Evolutionary conservation across 2,888 invertebrate species (phyloP).

Genomic region (Catocala nupta): DNA sequence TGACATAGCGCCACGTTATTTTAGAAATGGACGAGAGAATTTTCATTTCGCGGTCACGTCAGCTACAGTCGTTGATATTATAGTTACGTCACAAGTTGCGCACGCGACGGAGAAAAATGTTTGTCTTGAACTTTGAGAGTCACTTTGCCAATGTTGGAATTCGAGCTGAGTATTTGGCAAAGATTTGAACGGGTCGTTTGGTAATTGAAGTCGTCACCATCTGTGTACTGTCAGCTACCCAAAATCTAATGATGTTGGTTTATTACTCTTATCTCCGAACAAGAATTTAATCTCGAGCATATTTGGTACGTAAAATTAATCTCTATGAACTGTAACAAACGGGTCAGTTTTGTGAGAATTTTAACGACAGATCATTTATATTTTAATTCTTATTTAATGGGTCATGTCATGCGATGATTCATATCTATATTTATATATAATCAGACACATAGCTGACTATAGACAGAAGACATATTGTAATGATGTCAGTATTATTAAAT

Average conservation of each 20-base stretch:
- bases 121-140: conserved; percentile 12
- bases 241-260: conserved; percentile 39
- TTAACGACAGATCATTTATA: conserved; percentile 36
- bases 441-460: conserved; percentile 8
- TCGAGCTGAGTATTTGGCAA: conserved; percentile 34
- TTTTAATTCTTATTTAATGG: conserved; percentile 47
- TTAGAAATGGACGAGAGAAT: conserved; percentile 71
- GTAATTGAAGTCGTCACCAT: conserved; percentile 29
- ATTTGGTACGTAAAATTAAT: conserved; percentile 40
- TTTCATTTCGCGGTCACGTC: conserved; percentile 74
- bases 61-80: conserved; percentile 63
- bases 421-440: conserved; percentile 39
- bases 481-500: conserved; percentile 50
- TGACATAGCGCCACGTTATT: conserved; percentile 73
- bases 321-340: conserved; percentile 26
- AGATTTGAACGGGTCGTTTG: conserved; percentile 19
- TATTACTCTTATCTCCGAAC: conserved; percentile 43
- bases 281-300: conserved; percentile 44
- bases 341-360: conserved; percentile 24
- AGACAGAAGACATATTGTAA: conserved; percentile 24
- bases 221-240: conserved; percentile 31
- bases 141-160: conserved; percentile 38
- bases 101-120: conserved; percentile 47
- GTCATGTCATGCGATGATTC: conserved; percentile 46
- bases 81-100: conserved; percentile 67